Percentiles rank a stretch among this genome's conserved stretches.
Conservation (phyloP, 2,888 invertebrate species). For the Ecliptopera silaceata region DNA sequence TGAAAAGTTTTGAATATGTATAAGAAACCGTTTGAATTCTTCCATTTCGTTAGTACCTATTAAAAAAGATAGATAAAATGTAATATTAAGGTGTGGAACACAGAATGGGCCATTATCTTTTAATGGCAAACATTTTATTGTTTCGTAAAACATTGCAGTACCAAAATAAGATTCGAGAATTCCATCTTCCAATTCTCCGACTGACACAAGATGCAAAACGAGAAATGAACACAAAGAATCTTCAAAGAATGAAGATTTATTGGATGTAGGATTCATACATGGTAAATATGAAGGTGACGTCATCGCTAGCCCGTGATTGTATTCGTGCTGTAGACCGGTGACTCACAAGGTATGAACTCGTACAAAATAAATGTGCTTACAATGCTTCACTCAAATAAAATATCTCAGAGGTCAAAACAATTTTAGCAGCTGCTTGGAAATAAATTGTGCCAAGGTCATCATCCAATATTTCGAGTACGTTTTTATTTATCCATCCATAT, state of each 20-base stretch:
- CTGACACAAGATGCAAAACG: not conserved
- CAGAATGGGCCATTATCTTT: slow-evolving; percentile 17
- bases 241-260: slow-evolving; percentile 9
- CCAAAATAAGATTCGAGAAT: slow-evolving; percentile 25
- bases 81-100: not conserved
- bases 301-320: slow-evolving; percentile 41
- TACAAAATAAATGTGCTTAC: slow-evolving; percentile 33
- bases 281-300: slow-evolving; percentile 39
- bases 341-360: slow-evolving; percentile 18
- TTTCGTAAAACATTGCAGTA: slow-evolving; percentile 23
- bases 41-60: too few relatives aligned
- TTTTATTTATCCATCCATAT: not conserved
- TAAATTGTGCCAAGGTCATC: slow-evolving; percentile 24
- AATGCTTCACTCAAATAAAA: slow-evolving; percentile 35
- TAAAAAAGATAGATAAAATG: too few relatives aligned
- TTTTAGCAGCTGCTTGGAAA: slow-evolving; percentile 27
- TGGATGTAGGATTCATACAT: slow-evolving; percentile 1
- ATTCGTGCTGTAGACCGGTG: slow-evolving; percentile 20
- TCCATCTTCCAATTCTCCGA: slow-evolving; percentile 13
- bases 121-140: slow-evolving; percentile 14
- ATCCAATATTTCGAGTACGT: slow-evolving; percentile 11
- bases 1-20: not conserved
- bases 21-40: not conserved
- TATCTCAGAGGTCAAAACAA: slow-evolving; percentile 31
- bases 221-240: slow-evolving; percentile 13